These are phyloP conservation scores for Capromys pilorides DNA, from an alignment of 2,797 vertebrate genomes.

Conservation along the genomic window DNA sequence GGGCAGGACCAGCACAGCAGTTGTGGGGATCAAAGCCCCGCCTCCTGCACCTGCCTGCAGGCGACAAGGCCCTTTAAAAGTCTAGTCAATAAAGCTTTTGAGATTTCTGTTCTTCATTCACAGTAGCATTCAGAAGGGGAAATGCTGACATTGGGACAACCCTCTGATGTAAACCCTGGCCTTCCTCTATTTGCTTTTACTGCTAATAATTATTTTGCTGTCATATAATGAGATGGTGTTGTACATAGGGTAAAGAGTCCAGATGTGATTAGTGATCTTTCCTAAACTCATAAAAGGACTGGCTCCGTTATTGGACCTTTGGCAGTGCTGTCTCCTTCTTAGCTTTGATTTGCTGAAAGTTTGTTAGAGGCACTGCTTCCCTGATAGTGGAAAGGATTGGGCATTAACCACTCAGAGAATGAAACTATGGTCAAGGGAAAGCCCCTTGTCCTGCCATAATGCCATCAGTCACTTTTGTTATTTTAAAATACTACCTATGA, in stretches of 20 bases:
- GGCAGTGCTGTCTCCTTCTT: too few relatives aligned
- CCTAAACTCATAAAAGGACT: not conserved
- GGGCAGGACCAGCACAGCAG: too few relatives aligned
- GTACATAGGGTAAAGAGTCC: not conserved
- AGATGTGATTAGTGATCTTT: not conserved
- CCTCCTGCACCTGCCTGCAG: too few relatives aligned
- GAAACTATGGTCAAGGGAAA: too few relatives aligned
- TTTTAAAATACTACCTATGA: too few relatives aligned
- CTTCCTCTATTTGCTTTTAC: not conserved
- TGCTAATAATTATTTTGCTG: not conserved
- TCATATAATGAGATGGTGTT: not conserved
- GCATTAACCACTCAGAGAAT: not conserved
- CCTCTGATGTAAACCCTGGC: not conserved
- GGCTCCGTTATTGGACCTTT: not conserved
- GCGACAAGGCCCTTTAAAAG: not conserved
- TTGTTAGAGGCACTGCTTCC: too few relatives aligned
- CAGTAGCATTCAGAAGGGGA: not conserved
- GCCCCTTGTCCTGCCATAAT: too few relatives aligned
- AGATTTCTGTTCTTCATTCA: not conserved
- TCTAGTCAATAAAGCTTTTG: not conserved
- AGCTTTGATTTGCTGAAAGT: too few relatives aligned
- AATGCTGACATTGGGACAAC: not conserved
- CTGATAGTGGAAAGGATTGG: not conserved
- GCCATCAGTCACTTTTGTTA: too few relatives aligned
- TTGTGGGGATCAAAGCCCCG: too few relatives aligned